phyloP scores from a whole-genome alignment of 2,797 vertebrate species.

The Zalophus californianus region DNA sequence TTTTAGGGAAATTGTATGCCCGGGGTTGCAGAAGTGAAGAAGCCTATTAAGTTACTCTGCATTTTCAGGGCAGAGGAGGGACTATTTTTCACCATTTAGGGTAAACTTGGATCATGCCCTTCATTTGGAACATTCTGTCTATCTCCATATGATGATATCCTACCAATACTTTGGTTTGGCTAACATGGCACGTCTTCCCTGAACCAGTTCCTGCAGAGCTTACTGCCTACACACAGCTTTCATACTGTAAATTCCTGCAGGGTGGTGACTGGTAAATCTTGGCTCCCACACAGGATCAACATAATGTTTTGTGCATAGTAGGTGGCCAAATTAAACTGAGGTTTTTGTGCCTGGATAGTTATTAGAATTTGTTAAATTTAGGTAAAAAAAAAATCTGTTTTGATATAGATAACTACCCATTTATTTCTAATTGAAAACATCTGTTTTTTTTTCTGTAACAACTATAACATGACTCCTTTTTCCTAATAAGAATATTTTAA shows the following conservation, averaged over 20 bases:
- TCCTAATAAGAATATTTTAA: slow-evolving; percentile 43
- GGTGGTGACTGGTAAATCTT: slow-evolving; percentile 46
- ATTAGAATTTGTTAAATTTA: slow-evolving; percentile 73
- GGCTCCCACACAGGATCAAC: slow-evolving; percentile 26
- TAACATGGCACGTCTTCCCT: slow-evolving; percentile 34
- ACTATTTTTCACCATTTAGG: slow-evolving; percentile 37
- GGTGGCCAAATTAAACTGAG: slow-evolving; percentile 76
- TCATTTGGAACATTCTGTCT: slow-evolving; percentile 59
- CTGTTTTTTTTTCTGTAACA: slow-evolving; percentile 42
- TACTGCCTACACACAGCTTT: not conserved
- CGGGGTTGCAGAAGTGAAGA: not conserved
- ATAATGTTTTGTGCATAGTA: slow-evolving; percentile 49
- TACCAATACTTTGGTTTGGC: slow-evolving; percentile 51
- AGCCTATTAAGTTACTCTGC: slow-evolving; percentile 55
- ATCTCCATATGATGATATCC: slow-evolving; percentile 1
- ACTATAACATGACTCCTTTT: not conserved
- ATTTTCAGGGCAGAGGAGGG: not conserved
- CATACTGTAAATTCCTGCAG: slow-evolving; percentile 52
- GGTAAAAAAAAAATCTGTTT: slow-evolving; percentile 61
- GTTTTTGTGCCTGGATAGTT: slow-evolving; percentile 64
- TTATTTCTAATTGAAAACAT: slow-evolving; percentile 72
- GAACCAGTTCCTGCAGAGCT: not conserved
- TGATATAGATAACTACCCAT: slow-evolving; percentile 54
- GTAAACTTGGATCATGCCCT: slow-evolving; percentile 28
- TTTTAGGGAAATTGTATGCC: slow-evolving; percentile 67